Evolutionary conservation across 2,888 invertebrate species (phyloP).

Genomic region (Amaurobius ferox): DNA sequence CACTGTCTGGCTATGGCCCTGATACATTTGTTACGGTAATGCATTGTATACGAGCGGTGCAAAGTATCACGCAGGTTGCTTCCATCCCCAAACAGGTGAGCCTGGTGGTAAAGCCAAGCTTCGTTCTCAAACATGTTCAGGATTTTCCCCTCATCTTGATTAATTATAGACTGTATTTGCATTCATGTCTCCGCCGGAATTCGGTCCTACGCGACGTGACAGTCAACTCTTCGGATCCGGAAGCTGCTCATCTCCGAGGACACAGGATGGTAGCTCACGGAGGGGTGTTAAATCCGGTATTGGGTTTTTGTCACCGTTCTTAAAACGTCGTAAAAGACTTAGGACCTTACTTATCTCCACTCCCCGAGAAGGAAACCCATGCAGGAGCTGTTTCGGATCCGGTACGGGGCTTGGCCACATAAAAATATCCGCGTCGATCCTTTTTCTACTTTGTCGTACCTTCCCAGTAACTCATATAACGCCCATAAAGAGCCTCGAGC

Average conservation of each 20-base stretch:
- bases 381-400: constrained; percentile 28
- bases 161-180: constrained; percentile 2
- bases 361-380: constrained; percentile 30
- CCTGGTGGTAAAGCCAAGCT: neutral
- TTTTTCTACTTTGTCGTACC: neutral
- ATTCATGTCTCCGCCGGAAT: neutral
- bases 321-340: constrained; percentile 14
- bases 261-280: neutral
- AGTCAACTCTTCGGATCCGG: neutral
- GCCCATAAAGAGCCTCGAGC: constrained; percentile 20
- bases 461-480: constrained; percentile 15
- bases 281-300: neutral
- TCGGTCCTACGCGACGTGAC: neutral
- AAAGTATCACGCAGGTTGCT: too few species aligned
- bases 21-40: too few species aligned
- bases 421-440: constrained; percentile 32
- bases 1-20: too few species aligned
- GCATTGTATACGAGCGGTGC: too few species aligned
- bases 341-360: constrained; percentile 40
- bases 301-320: constrained; percentile 8
- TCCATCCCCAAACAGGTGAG: neutral
- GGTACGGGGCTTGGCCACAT: constrained; percentile 50
- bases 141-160: neutral
- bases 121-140: neutral
- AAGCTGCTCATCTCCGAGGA: neutral